Base-by-base conservation (phyloP, 2,888 invertebrate species). In the Stenurella melanura region DNA sequence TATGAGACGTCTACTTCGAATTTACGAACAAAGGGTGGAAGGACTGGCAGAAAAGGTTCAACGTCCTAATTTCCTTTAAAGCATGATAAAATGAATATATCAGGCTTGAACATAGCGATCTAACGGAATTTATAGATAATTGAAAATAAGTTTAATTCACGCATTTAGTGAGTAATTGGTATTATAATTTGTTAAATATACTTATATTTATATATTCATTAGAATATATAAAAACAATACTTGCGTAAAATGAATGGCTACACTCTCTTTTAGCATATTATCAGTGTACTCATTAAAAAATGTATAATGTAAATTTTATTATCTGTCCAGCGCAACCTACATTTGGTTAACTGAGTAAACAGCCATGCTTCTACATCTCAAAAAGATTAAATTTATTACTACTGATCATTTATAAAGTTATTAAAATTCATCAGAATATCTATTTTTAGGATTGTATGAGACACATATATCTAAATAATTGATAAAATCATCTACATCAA, bases 1-100 rank as follows among this genome's bases (percentile, higher is more conserved):
- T 64, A 64, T 42, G 64, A 64, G 64, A 64, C 42, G 50, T 19
- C 64, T 21, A 42, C 64, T 64, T 42, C 17, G 10, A 64, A 50
- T 30, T 60, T 30, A 60, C 26, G 26, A 17, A 64, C 26, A 38
- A 18, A 50, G 64, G 64, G 64, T 64, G 21, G 42, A 42, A 17
- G 34, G 50, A 42, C 64, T 64, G 15, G 38, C 18, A 63, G 17
- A 10, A 38, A 38, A 12, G 30, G 42, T 19, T 64, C 63, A 38
- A 38, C 38, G 64, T 42, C 42, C 18, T 18, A 64, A 42, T 64
- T 15, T 64, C 38, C 38, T 10, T 42, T 11, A 50, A 50, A 50
- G 15, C 42, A 9, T 50, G n/a, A n/a, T 50, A 50, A 50, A n/a
- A n/a, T n/a, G n/a, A n/a, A n/a, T 6, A 6, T 64, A 64, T 26